A percentile compares a stretch with the other conserved stretches of the same genome.
These are phyloP conservation scores for Halcyon smyrnensis DNA, from an alignment of 2,797 vertebrate species.

Conservation along the genomic window DNA sequence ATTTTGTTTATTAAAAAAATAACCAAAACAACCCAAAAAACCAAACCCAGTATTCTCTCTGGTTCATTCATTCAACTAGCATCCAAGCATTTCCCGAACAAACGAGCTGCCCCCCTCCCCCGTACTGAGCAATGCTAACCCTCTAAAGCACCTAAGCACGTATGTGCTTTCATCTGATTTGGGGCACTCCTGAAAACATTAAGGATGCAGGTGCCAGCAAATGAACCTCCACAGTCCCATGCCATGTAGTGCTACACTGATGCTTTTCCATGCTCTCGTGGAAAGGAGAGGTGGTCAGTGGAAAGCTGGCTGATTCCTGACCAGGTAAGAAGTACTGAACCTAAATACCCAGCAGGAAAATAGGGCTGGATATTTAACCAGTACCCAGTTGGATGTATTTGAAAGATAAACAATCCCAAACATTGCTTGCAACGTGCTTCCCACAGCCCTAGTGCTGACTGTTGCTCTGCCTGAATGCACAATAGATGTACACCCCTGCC, in stretches of 20 bases:
- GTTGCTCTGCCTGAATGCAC: neutral
- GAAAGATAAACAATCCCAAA: neutral
- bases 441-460: too few species aligned
- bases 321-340: neutral
- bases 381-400: neutral
- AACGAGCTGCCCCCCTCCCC: fast-evolving
- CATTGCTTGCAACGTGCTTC: neutral
- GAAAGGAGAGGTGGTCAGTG: neutral
- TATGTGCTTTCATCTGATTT: neutral
- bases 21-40: neutral
- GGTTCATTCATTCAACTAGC: neutral
- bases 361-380: neutral
- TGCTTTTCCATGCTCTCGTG: neutral
- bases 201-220: neutral
- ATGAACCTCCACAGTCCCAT: neutral
- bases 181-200: neutral
- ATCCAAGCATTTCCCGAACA: neutral
- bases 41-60: neutral
- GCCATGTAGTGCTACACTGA: neutral
- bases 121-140: neutral
- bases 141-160: neutral
- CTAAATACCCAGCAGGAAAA: neutral
- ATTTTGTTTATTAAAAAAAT: neutral
- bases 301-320: neutral
- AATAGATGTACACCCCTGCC: neutral